phyloP scores from a whole-genome alignment of 2,113 vertebrate species.

The Ochotona curzoniae region DNA sequence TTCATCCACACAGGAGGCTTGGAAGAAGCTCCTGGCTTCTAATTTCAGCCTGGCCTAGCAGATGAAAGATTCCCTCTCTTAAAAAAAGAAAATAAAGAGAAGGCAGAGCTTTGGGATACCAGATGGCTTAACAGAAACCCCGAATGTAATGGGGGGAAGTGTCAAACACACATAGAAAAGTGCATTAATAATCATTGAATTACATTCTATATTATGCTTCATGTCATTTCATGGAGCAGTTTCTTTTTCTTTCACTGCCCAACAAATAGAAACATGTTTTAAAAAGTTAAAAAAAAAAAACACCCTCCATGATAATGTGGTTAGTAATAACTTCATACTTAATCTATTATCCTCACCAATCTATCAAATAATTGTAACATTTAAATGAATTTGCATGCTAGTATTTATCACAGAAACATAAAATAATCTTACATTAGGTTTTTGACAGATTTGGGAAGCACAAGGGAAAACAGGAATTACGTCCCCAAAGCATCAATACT shows the following conservation, averaged over 20 bases:
- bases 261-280: neutral
- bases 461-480: conserved; percentile 49
- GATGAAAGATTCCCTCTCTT: too few species aligned
- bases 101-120: neutral
- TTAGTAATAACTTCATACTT: conserved; percentile 22
- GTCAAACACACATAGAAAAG: neutral
- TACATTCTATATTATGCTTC: neutral
- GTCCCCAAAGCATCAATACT: conserved; percentile 16
- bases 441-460: conserved; percentile 60
- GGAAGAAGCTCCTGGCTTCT: too few species aligned
- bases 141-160: neutral
- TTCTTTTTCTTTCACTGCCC: neutral
- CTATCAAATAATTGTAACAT: neutral
- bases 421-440: conserved; percentile 43
- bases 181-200: neutral
- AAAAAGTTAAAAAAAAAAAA: neutral
- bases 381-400: conserved; percentile 15
- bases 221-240: neutral
- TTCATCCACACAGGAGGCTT: too few species aligned
- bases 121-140: neutral
- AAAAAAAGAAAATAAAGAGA: neutral
- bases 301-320: neutral
- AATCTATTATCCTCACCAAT: conserved; percentile 25
- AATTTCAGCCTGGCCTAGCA: too few species aligned
- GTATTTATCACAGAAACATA: neutral